phyloP scores from a whole-genome alignment of 2,113 vertebrate species.

The Gorilla gorilla region DNA sequence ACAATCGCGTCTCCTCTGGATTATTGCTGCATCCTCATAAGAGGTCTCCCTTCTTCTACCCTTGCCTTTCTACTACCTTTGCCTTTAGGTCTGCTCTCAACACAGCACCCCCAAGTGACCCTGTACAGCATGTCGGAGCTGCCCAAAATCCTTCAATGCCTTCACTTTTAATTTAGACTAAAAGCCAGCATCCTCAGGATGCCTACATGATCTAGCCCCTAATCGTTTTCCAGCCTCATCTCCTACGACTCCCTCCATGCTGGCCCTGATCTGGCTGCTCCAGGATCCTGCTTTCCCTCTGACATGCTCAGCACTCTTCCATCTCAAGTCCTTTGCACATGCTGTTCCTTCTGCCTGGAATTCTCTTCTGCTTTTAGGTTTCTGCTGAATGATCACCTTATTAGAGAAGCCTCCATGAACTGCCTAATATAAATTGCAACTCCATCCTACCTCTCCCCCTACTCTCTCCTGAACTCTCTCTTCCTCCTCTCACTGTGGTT shows the following conservation, averaged over 20 bases:
- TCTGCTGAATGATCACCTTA: not conserved
- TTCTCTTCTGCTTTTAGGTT: not conserved
- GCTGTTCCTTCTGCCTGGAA: not conserved
- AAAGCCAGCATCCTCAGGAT: not conserved
- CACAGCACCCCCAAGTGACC: not conserved
- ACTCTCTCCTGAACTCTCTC: not conserved
- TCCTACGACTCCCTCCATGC: not conserved
- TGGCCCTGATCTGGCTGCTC: not conserved
- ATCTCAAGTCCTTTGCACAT: not conserved
- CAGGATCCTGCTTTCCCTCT: not conserved
- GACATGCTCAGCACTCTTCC: not conserved
- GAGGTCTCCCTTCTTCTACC: not conserved
- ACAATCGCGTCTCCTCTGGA: not conserved
- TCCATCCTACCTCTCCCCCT: not conserved
- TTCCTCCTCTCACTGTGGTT: not conserved
- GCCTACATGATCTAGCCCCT: not conserved
- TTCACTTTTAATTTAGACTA: not conserved
- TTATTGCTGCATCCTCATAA: not conserved
- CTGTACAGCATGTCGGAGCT: not conserved
- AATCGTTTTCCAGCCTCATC: not conserved
- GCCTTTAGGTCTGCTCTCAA: not conserved
- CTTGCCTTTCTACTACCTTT: not conserved
- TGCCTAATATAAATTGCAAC: not conserved
- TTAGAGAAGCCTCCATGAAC: not conserved
- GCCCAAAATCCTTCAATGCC: not conserved